Base-by-base conservation (phyloP, 2,888 invertebrate genomes). In the Danaus chrysippus region DNA sequence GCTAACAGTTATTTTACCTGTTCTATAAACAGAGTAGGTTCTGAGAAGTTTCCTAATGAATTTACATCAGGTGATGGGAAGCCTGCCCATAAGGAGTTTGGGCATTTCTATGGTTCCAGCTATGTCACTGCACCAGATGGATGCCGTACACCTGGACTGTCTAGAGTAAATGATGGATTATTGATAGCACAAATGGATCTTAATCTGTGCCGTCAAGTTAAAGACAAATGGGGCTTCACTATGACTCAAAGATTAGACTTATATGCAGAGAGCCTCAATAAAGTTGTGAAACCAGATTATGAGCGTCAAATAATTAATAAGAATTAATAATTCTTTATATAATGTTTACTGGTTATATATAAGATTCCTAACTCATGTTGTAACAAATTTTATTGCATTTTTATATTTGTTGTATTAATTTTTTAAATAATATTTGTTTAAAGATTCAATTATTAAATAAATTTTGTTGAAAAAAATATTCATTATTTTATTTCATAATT, bases 31-130 rank as follows among this genome's bases (percentile, higher is more conserved):
- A 94, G 99, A 71, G 98, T 99, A 0, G 99, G 99, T 59, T 96
- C 95, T 0, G 99, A 98, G 83, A 80, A 83, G 34, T 94, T 98
- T 85, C 94, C 96, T 5, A 87, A 91, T 81, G 89, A 91, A 66
- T 91, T 91, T 62, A 89, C 91, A 41, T 91, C 91, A 58, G 91
- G 84, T 46, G 89, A 91, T 76, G 98, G 97, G 0, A 93, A 93
- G 69, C 93, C 95, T 55, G 95, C 96, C 17, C 96, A 96, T 75
- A 96, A 94, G 73, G 94, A 96, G 61, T 98, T 99, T 80, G 99
- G 99, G 0, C 96, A 98, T 76, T 99, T 99, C 82, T 99, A 98
- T 89, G 99, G 99, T 0, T 98, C 98, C 0, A 96, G 97, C 73
- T 99, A 99, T 84, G 92, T 98, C 0, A 95, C 98, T 41, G 97